Evolutionary conservation across 1,140 invertebrate species (phyloP).

Genomic region (Trigoniulus corallinus): DNA sequence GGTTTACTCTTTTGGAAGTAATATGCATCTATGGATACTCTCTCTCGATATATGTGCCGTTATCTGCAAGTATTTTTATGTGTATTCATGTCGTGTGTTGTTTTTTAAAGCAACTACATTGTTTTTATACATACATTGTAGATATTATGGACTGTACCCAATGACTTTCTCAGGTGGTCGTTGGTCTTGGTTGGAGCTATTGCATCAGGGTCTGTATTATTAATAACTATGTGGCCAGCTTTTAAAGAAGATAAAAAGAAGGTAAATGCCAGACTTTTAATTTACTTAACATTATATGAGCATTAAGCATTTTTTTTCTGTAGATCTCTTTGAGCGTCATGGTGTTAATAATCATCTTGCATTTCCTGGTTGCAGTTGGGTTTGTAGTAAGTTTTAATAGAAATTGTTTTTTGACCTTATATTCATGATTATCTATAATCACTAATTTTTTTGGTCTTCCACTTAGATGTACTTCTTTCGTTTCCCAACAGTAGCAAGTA

Average conservation of each 20-base stretch:
- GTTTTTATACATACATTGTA: slow-evolving; percentile 20
- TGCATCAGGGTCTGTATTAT: slow-evolving; percentile 67
- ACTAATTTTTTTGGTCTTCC: not conserved
- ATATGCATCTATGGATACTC: slow-evolving; percentile 93
- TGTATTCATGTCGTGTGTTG: slow-evolving; percentile 3
- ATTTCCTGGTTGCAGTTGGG: slow-evolving; percentile 60
- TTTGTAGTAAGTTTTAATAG: slow-evolving; percentile 66
- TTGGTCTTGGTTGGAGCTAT: slow-evolving; percentile 59
- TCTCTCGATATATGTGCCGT: slow-evolving; percentile 79
- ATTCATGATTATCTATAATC: slow-evolving; percentile 6
- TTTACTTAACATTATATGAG: not conserved
- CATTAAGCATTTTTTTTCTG: slow-evolving; percentile 8
- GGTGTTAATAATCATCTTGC: slow-evolving; percentile 48
- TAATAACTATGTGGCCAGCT: slow-evolving; percentile 61
- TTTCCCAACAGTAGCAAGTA: not conserved
- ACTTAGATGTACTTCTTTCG: not conserved
- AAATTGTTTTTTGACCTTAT: too few species aligned
- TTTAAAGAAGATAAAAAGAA: slow-evolving; percentile 37
- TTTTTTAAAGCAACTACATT: too few species aligned
- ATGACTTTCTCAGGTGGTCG: slow-evolving; percentile 69
- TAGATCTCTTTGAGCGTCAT: slow-evolving; percentile 45
- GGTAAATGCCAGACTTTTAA: slow-evolving; percentile 12
- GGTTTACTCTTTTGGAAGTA: slow-evolving; percentile 50
- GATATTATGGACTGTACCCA: slow-evolving; percentile 70
- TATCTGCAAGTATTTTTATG: slow-evolving; percentile 38